phyloP scores from a whole-genome alignment of 2,888 invertebrate species.

The Aromia moschata region DNA sequence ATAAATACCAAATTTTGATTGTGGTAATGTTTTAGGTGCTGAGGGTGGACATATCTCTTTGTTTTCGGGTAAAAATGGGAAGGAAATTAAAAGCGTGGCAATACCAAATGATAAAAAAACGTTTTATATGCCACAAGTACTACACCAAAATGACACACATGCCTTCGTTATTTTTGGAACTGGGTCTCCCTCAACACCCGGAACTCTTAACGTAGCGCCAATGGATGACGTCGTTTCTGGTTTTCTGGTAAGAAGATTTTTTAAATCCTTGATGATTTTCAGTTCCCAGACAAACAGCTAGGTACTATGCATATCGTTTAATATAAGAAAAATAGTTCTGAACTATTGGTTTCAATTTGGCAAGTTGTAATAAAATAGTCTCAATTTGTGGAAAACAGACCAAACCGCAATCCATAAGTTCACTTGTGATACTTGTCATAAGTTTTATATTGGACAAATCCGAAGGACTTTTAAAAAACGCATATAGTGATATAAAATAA shows the following conservation, averaged over 20 bases:
- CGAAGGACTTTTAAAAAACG: too few species aligned
- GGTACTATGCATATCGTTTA: too few species aligned
- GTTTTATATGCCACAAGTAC: constrained; percentile 77
- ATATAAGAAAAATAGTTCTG: too few species aligned
- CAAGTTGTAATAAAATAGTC: too few species aligned
- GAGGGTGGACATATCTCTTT: constrained; percentile 72
- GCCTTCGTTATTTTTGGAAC: constrained; percentile 75
- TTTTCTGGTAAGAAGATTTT: constrained; percentile 62
- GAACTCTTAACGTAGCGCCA: constrained; percentile 74
- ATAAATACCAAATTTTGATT: background rate
- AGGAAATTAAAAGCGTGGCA: constrained; percentile 68
- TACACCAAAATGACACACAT: constrained; percentile 70
- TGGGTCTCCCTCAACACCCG: constrained; percentile 76
- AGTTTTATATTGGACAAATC: too few species aligned
- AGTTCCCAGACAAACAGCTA: too few species aligned
- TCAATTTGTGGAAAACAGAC: too few species aligned
- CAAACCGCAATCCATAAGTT: too few species aligned
- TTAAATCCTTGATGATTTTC: too few species aligned
- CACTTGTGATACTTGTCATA: too few species aligned
- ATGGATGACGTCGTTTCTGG: constrained; percentile 67
- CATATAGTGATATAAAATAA: too few species aligned
- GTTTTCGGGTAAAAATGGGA: constrained; percentile 76
- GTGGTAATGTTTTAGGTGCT: constrained; percentile 35
- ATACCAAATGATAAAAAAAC: constrained; percentile 75
- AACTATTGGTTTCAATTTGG: too few species aligned